Evolutionary conservation across 2,113 vertebrate genomes (phyloP).

Genomic region (Lampris megalopsis): DNA sequence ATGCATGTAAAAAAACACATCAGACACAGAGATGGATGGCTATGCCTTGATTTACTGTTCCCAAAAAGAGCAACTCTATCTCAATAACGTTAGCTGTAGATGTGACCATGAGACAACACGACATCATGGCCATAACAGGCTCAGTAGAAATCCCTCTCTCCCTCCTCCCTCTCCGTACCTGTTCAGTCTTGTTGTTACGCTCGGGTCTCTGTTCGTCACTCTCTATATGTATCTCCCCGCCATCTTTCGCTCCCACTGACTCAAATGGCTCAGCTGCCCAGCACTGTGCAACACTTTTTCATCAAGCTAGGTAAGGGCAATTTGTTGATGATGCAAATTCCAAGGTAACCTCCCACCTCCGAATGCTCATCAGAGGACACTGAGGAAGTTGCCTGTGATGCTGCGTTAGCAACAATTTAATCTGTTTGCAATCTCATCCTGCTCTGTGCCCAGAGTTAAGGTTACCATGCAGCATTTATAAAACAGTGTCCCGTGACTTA

Average conservation of each 20-base stretch:
- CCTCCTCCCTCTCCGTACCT: not conserved
- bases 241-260: conserved; percentile 30
- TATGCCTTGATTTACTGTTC: conserved; percentile 4
- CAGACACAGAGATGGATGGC: not conserved
- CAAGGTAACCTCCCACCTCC: conserved; percentile 40
- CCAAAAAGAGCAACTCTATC: conserved; percentile 10
- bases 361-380: conserved; percentile 19
- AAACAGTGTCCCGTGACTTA: conserved; percentile 8
- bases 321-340: conserved; percentile 54
- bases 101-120: conserved; percentile 19
- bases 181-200: conserved; percentile 9
- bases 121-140: conserved; percentile 16
- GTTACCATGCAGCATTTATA: conserved; percentile 8
- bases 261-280: conserved; percentile 16
- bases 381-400: conserved; percentile 23
- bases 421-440: conserved; percentile 14
- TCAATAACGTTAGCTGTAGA: conserved; percentile 22
- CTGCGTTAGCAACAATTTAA: conserved; percentile 3
- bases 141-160: conserved; percentile 14
- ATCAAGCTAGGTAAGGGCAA: conserved; percentile 32
- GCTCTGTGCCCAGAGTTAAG: not conserved
- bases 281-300: conserved; percentile 32
- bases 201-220: conserved; percentile 42
- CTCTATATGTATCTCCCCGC: conserved; percentile 19
- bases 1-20: conserved; percentile 11